Evolutionary conservation across 2,888 invertebrate species (phyloP).

Genomic region (Volucella inflata): DNA sequence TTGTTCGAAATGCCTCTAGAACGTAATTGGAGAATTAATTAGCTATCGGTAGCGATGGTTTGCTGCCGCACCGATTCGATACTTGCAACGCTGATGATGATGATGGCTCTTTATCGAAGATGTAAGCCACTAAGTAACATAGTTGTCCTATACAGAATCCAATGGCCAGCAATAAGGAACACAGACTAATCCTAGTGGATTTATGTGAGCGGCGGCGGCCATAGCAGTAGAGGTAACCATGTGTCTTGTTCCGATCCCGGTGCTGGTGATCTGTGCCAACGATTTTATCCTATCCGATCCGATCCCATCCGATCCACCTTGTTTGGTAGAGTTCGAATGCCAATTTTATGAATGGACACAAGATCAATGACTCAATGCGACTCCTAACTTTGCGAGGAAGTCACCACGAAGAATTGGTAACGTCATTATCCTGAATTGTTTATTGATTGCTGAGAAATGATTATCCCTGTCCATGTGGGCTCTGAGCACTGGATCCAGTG

Average conservation of each 20-base stretch:
- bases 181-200: constrained; percentile 73
- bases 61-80: constrained; percentile 60
- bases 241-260: constrained; percentile 1
- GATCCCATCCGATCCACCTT: constrained; percentile 67
- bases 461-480: constrained; percentile 52
- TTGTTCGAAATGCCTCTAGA: constrained; percentile 74
- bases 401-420: constrained; percentile 73
- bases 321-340: constrained; percentile 72
- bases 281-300: constrained; percentile 10
- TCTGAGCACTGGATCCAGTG: background rate
- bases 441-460: constrained; percentile 75
- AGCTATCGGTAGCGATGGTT: constrained; percentile 74
- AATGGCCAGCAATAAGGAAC: constrained; percentile 58
- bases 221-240: constrained; percentile 12
- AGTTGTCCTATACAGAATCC: constrained; percentile 15
- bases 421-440: constrained; percentile 76
- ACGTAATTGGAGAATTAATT: constrained; percentile 76
- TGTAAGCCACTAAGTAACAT: constrained; percentile 74
- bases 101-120: constrained; percentile 75
- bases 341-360: constrained; percentile 74
- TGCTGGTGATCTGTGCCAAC: constrained; percentile 36
- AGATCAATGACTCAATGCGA: constrained; percentile 76
- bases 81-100: constrained; percentile 69
- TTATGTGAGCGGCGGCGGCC: constrained; percentile 69
- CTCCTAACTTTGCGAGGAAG: constrained; percentile 71